A percentile compares a stretch with the other conserved stretches of the same genome.
Evolutionary conservation across 2,797 vertebrate species (phyloP).

Genomic region (Sylvia borin): DNA sequence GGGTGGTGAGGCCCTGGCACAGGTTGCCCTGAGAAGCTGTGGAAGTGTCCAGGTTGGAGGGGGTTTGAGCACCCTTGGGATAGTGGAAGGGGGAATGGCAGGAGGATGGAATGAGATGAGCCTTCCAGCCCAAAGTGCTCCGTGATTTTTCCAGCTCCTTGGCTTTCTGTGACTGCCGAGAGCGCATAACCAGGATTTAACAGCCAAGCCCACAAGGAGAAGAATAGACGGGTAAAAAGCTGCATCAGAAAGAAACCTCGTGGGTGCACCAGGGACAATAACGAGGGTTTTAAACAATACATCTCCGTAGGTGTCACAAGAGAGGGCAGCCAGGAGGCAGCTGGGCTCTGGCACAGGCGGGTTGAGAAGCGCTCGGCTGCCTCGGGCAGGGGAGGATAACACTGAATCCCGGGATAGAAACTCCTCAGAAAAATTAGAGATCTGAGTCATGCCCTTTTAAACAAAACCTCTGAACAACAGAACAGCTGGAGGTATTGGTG

Average conservation of each 20-base stretch:
- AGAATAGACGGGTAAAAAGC: not conserved
- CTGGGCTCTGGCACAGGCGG: not conserved
- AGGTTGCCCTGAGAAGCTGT: not conserved
- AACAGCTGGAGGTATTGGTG: not conserved
- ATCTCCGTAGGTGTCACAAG: not conserved
- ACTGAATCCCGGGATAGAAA: not conserved
- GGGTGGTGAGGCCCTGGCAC: not conserved
- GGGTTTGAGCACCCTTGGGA: not conserved
- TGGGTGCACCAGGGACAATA: not conserved
- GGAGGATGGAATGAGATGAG: not conserved
- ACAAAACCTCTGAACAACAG: not conserved
- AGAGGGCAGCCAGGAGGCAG: slow-evolving; percentile 28
- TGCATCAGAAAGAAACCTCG: not conserved
- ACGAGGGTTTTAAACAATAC: not conserved
- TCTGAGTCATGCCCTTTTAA: not conserved
- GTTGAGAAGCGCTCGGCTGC: not conserved
- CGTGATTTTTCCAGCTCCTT: not conserved
- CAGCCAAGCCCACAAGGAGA: not conserved
- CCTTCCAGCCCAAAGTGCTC: not conserved
- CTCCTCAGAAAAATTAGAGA: not conserved
- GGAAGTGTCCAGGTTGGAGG: fast-evolving
- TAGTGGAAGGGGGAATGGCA: not conserved
- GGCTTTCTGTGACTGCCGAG: not conserved
- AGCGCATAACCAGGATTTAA: fast-evolving
- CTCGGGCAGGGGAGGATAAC: not conserved